Conservation (phyloP, 2,113 vertebrate genomes). For the Pongo abelii region DNA sequence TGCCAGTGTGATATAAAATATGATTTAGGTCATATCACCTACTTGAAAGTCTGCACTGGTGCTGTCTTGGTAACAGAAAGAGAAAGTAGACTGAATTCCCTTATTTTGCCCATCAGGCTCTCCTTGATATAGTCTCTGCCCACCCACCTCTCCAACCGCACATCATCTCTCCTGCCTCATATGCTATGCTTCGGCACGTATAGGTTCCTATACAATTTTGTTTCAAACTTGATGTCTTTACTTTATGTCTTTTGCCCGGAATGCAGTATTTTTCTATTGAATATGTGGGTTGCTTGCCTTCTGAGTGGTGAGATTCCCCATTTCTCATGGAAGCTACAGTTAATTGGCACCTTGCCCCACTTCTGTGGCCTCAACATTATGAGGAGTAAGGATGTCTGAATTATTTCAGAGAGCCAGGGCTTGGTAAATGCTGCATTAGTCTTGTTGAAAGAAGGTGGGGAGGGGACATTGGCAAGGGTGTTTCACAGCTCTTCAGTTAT, state of each 20-base stretch:
- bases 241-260: not conserved
- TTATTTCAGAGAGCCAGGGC: not conserved
- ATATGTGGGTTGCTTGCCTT: slow-evolving; percentile 8
- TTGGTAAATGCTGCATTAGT: not conserved
- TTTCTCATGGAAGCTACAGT: slow-evolving; percentile 23
- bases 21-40: slow-evolving; percentile 14
- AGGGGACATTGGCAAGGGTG: not conserved
- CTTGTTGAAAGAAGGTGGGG: not conserved
- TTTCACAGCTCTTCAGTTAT: slow-evolving; percentile 1
- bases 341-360: slow-evolving; percentile 2
- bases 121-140: not conserved
- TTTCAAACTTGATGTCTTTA: not conserved
- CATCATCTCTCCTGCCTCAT: not conserved
- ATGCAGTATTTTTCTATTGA: not conserved
- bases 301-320: not conserved
- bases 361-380: slow-evolving; percentile 36
- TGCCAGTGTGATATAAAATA: slow-evolving; percentile 1
- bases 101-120: not conserved
- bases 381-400: not conserved
- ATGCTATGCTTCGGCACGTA: not conserved
- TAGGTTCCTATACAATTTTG: slow-evolving; percentile 10
- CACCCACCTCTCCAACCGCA: not conserved
- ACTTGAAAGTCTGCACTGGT: not conserved
- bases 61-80: not conserved
- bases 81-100: not conserved